Base-by-base conservation (phyloP, 1,140 invertebrate genomes). In the Anastrepha obliqua region DNA sequence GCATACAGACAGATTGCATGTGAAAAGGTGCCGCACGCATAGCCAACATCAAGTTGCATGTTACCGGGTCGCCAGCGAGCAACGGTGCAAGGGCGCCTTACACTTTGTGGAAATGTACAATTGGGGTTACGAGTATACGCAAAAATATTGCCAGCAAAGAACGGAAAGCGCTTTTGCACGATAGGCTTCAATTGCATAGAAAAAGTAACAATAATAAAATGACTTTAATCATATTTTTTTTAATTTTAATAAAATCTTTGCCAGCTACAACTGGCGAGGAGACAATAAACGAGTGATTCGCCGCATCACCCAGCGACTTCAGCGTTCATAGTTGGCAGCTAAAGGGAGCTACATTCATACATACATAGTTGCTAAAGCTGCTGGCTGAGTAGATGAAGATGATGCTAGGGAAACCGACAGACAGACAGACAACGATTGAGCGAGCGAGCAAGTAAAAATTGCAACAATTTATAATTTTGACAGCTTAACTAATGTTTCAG, bases 381-480 rank as follows among this genome's bases (percentile, higher is more conserved):
- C n/a, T 13, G 17, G n/a, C 47, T 47, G 74, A 4, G n/a, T 9
- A 55, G 47, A 51, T 81, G 74, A 81, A 81, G 74, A 74, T 47
- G 67, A 62, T 62, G 60, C 60, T 62, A 17, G 42, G 29, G 67
- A 29, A 44, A 2, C 15, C 42, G 39, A 44, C 58, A 60, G 44
- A 62, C 39, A 86, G 29, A 65, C n/a, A 55, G 3, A 9, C 74
- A 81, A 51, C 58, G 20, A 4, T 6, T 51, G 42, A 47, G 42
- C 42, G 51, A 62, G 55, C 7, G 85, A 17, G 59, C 55, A 86
- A 86, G 88, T 90, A 89, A 90, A 89, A 90, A 91, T 89, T 90
- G 90, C 91, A 88, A 89, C 91, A 90, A 91, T 91, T 90, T 91
- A 89, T 91, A 90, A 89, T 88, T 89, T 88, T 90, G 90, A 91